phyloP scores from a whole-genome alignment of 2,113 vertebrate species.

The Oxygymnocypris stewartii region DNA sequence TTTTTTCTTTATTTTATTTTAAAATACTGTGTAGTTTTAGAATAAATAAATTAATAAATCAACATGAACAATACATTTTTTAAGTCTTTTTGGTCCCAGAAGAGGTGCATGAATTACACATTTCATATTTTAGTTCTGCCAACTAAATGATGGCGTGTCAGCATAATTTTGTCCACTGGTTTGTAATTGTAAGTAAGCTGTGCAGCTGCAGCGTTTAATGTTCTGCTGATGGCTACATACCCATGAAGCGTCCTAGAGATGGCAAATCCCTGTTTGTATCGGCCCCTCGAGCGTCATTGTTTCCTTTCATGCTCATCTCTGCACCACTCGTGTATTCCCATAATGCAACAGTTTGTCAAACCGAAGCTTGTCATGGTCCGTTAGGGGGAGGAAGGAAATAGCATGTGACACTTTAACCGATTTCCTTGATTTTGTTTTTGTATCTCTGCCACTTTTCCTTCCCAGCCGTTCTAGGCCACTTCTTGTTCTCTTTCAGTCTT shows the following conservation, averaged over 20 bases:
- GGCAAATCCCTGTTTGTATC: not conserved
- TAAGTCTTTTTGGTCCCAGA: not conserved
- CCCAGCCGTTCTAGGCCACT: not conserved
- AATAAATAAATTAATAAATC: not conserved
- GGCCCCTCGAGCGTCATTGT: not conserved
- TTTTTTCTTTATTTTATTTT: not conserved
- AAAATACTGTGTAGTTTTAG: not conserved
- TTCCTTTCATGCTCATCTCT: not conserved
- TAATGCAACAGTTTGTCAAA: constrained; percentile 8
- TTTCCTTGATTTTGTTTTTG: constrained; percentile 4
- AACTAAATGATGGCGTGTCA: not conserved
- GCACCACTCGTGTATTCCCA: not conserved
- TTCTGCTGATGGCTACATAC: not conserved
- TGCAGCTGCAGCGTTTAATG: not conserved
- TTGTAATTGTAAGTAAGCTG: not conserved
- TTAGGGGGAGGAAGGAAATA: not conserved
- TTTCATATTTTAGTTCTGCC: not conserved
- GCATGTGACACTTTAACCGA: constrained; percentile 4
- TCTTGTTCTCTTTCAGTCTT: not conserved
- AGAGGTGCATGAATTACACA: not conserved
- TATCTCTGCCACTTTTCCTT: constrained; percentile 3
- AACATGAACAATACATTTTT: not conserved
- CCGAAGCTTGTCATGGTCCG: not conserved
- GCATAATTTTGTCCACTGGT: not conserved
- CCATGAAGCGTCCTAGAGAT: not conserved